Evolutionary conservation across 2,888 invertebrate species (phyloP).

Genomic region (Stenodema calcarata): DNA sequence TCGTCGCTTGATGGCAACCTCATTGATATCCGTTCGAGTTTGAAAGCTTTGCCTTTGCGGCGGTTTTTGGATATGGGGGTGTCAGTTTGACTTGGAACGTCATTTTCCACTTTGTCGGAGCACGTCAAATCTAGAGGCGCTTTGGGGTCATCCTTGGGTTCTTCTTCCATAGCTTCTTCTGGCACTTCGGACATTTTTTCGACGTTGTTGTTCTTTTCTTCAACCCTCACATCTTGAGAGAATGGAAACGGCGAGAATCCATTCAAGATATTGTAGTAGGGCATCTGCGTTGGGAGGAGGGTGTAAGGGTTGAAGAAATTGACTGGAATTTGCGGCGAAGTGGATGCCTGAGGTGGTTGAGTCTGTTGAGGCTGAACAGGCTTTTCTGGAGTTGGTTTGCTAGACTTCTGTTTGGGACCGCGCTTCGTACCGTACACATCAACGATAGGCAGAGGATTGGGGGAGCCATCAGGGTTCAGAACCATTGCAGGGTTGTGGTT

Average conservation of each 20-base stretch:
- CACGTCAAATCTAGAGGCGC: constrained; percentile 61
- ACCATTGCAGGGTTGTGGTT: constrained; percentile 90
- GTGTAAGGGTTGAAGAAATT: constrained; percentile 52
- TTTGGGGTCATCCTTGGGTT: constrained; percentile 46
- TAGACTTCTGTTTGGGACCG: constrained; percentile 75
- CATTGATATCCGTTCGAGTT: constrained; percentile 71
- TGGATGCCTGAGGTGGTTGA: constrained; percentile 45
- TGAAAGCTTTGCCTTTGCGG: constrained; percentile 86
- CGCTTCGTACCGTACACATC: constrained; percentile 90
- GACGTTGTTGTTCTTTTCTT: constrained; percentile 56
- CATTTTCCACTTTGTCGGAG: constrained; percentile 60
- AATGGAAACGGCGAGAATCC: constrained; percentile 50
- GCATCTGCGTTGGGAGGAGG: constrained; percentile 56
- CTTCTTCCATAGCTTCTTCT: constrained; percentile 46
- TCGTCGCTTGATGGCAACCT: constrained; percentile 62
- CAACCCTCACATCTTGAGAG: constrained; percentile 47
- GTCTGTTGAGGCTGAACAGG: constrained; percentile 41
- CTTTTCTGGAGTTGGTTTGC: constrained; percentile 46
- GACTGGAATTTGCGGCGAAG: constrained; percentile 50
- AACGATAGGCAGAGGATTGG: constrained; percentile 85
- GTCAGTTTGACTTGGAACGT: constrained; percentile 47
- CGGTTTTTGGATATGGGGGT: constrained; percentile 61
- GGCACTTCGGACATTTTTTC: constrained; percentile 35
- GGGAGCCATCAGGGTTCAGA: constrained; percentile 85
- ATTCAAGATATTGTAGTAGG: constrained; percentile 53